Evolutionary conservation across 2,888 invertebrate species (phyloP), one percentile per base, ranked within the genome.

Genomic region (Falcaria lacertinaria): DNA sequence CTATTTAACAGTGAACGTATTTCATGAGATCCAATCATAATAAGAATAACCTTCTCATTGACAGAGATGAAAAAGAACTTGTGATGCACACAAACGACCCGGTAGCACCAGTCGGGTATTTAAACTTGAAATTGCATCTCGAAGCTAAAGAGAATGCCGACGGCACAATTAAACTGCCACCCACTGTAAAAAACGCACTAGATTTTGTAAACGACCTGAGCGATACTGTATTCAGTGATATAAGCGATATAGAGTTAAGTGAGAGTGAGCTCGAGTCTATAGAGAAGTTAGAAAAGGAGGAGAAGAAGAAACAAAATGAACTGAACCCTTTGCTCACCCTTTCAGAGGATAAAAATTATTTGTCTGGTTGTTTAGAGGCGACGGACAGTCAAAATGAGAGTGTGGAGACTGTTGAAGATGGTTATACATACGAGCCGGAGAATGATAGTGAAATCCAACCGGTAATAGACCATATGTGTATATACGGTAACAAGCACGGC

Each of bases 81-180:
- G 93, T 98, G 45, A 92, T 96, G 56, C 97, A 97, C 76, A 94
- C 98, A 15, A 94, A 96, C 64, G 97, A 98, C 90, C 94, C 96
- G 1, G 94, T 99, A 69, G 97, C 98, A 19, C 96, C 98, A 5
- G 98, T 98, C 42, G 98, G 97, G 25, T 99, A 97, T 80, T 90
- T 99, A 45, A 97, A 96, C 80, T 92, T 99, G 59, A 94, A 95
- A 81, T 83, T 98, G 50, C 94, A 94, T 65, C 89, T 98, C 64
- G 94, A 95, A 82, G 74, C 90, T 41, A 94, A 94, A 80, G 84
- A 91, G 15, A 85, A 87, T 40, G 71, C 69, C 42, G 71, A 74
- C 33, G 73, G 81, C 62, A 73, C 76, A 48, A 65, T 71, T 15
- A 70, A 72, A 62, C 73, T 86, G 70, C 88, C 86, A 63, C 81